A percentile compares a stretch with the other conserved stretches of the same genome.
phyloP scores from a whole-genome alignment of 2,113 vertebrate species.

The Tyrannus savana region DNA sequence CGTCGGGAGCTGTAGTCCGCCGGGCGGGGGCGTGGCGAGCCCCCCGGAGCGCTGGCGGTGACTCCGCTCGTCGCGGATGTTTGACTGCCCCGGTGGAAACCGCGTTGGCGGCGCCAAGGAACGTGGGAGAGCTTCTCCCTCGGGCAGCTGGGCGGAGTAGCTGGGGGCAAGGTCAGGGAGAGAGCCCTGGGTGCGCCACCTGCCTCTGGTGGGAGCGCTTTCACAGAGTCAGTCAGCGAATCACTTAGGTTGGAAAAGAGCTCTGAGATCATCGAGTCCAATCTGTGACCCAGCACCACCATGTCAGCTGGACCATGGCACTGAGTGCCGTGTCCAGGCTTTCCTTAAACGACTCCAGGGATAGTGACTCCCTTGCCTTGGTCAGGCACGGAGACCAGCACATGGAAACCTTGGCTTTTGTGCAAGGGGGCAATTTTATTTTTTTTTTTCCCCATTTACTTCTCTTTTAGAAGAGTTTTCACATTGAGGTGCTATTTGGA shows the following conservation, averaged over 20 bases:
- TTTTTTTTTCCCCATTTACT: too few relatives aligned
- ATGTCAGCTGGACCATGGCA: not conserved
- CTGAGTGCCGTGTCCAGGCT: not conserved
- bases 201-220: not conserved
- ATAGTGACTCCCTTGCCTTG: not conserved
- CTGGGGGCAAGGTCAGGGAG: too few relatives aligned
- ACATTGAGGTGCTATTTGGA: not conserved
- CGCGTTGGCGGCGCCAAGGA: rapidly evolving
- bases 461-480: not conserved
- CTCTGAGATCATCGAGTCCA: too few relatives aligned
- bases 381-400: rapidly evolving
- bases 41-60: rapidly evolving
- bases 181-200: rapidly evolving
- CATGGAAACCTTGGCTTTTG: not conserved
- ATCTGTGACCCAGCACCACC: not conserved
- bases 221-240: not conserved
- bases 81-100: rapidly evolving
- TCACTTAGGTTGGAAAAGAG: not conserved
- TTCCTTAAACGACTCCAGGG: not conserved
- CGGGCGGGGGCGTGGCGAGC: rapidly evolving
- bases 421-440: not conserved
- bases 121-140: not conserved
- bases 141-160: too few relatives aligned
- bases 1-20: not conserved
- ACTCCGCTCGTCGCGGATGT: not conserved